Evolutionary conservation across 2,797 vertebrate genomes (phyloP).

Genomic region (Falco naumanni): DNA sequence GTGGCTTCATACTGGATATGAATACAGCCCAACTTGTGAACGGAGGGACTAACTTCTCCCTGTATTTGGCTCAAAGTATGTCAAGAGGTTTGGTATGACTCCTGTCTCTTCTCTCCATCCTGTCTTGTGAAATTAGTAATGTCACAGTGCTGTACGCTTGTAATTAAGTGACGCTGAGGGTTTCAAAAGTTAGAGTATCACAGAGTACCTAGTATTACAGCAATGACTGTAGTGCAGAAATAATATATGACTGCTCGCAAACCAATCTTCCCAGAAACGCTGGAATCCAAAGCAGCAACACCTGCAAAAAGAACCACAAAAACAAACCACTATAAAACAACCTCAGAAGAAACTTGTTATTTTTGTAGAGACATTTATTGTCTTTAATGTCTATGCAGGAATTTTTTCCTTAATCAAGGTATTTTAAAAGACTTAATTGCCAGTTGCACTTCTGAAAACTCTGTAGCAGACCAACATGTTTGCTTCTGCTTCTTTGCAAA

Average conservation of each 20-base stretch:
- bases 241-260: conserved; percentile 93
- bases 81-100: not conserved
- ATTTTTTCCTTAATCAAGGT: not conserved
- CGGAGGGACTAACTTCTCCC: not conserved
- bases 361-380: not conserved
- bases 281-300: conserved; percentile 95
- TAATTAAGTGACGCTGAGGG: not conserved
- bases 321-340: not conserved
- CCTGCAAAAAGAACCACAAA: conserved; percentile 78
- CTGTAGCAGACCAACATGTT: not conserved
- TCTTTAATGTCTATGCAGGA: not conserved
- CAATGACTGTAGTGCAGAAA: conserved; percentile 91
- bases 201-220: conserved; percentile 90
- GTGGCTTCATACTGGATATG: not conserved
- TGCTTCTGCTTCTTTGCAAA: not conserved
- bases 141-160: not conserved
- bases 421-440: not conserved
- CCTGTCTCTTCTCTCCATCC: not conserved
- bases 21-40: not conserved
- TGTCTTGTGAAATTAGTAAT: not conserved
- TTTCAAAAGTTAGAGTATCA: not conserved
- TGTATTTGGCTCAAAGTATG: not conserved
- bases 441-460: not conserved
- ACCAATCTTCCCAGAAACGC: conserved; percentile 93
- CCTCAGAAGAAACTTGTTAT: not conserved